A percentile compares a stretch with the other conserved stretches of the same genome.
phyloP scores from a whole-genome alignment of 2,797 vertebrate genomes.

The Notolepis coatsorum region DNA sequence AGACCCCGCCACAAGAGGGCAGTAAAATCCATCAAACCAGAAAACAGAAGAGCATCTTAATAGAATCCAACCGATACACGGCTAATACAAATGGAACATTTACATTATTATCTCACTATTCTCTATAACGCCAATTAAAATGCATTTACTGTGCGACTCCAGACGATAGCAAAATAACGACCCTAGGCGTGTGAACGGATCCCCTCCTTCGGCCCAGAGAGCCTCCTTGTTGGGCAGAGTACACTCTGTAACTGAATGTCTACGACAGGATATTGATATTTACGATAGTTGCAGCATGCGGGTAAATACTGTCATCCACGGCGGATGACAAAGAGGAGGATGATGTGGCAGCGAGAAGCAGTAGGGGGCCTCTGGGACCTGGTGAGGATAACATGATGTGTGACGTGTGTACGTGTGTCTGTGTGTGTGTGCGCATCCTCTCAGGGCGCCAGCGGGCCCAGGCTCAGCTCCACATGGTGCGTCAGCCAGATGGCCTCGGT shows the following conservation, averaged over 20 bases:
- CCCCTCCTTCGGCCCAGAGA: neutral
- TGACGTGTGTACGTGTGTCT: neutral
- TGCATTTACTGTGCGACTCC: conserved; percentile 20
- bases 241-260: conserved; percentile 23
- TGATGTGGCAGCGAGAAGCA: conserved; percentile 39
- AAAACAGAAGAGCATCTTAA: conserved; percentile 41
- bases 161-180: conserved; percentile 42
- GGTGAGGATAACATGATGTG: conserved; percentile 8
- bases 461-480: conserved; percentile 94
- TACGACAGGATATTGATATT: conserved; percentile 36
- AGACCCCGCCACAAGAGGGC: conserved; percentile 25
- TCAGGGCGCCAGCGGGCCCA: conserved; percentile 91
- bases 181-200: conserved; percentile 10
- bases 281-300: conserved; percentile 61
- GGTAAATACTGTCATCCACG: conserved; percentile 47
- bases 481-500: conserved; percentile 93
- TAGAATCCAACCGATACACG: conserved; percentile 35
- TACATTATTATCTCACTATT: conserved; percentile 30
- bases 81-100: conserved; percentile 17
- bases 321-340: conserved; percentile 27
- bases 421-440: conserved; percentile 34
- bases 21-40: conserved; percentile 29
- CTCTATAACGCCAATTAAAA: conserved; percentile 33
- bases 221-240: conserved; percentile 18
- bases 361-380: conserved; percentile 16